Conservation (phyloP, 2,113 vertebrate species). For the Macaca nemestrina region DNA sequence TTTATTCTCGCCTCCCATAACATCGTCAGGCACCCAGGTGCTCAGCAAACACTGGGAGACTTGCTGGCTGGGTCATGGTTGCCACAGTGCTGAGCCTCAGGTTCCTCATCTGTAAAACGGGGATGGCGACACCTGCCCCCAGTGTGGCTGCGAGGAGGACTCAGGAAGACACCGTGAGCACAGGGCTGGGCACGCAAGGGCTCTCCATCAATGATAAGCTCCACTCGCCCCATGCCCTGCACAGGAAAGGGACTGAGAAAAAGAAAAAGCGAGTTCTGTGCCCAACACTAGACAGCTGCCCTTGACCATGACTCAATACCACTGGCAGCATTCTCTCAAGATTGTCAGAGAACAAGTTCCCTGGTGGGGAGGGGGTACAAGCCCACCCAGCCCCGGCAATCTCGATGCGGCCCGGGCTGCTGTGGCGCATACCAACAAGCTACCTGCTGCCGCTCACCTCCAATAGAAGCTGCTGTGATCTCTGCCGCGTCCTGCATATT, state of each 20-base stretch:
- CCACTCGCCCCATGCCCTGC: too few relatives aligned
- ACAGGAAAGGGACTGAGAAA: not conserved
- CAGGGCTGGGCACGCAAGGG: not conserved
- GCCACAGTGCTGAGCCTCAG: fast-evolving
- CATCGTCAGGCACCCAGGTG: fast-evolving
- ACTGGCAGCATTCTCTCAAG: not conserved
- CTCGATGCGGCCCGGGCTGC: not conserved
- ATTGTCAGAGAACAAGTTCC: not conserved
- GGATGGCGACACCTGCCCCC: fast-evolving
- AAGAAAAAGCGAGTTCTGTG: not conserved
- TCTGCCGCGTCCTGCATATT: not conserved
- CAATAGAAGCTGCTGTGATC: not conserved
- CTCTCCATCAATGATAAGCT: not conserved
- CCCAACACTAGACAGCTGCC: not conserved
- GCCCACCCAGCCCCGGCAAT: not conserved
- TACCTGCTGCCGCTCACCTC: fast-evolving
- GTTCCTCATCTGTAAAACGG: not conserved
- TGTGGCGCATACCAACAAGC: not conserved
- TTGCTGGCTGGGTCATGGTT: fast-evolving
- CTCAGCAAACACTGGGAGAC: not conserved
- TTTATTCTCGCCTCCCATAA: not conserved
- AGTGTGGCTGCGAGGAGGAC: not conserved
- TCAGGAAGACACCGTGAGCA: not conserved
- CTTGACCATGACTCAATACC: not conserved
- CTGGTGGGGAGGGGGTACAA: not conserved